A percentile compares a stretch with the other conserved stretches of the same genome.
These are phyloP conservation scores for Chymomyza costata DNA, from an alignment of 1,140 invertebrate species.

Conservation along the genomic window DNA sequence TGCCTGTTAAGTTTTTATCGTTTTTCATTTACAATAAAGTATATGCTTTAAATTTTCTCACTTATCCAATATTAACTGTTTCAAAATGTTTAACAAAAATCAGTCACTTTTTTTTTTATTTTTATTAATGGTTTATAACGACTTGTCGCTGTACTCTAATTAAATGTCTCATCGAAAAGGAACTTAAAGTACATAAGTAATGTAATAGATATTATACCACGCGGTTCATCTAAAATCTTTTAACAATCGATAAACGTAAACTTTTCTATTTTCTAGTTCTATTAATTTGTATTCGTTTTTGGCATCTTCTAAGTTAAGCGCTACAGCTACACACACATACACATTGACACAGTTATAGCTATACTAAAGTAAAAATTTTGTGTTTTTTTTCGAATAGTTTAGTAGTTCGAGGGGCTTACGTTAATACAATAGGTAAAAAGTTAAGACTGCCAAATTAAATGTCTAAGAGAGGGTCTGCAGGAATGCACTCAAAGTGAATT, in stretches of 20 bases:
- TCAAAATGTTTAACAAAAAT: slow-evolving; percentile 69
- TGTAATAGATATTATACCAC: slow-evolving; percentile 9
- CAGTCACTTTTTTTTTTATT: slow-evolving; percentile 53
- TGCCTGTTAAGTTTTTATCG: slow-evolving; percentile 55
- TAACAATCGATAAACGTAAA: slow-evolving; percentile 38
- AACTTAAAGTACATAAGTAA: slow-evolving; percentile 59
- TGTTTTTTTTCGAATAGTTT: background rate
- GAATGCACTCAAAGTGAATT: too few species aligned
- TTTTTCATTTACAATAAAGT: slow-evolving; percentile 59
- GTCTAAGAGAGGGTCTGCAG: too few species aligned
- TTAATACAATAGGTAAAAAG: slow-evolving; percentile 28
- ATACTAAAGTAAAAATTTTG: slow-evolving; percentile 17
- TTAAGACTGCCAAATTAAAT: slow-evolving; percentile 7
- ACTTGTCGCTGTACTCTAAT: slow-evolving; percentile 1
- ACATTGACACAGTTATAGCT: slow-evolving; percentile 48
- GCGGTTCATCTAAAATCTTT: slow-evolving; percentile 35
- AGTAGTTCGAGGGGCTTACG: slow-evolving; percentile 2
- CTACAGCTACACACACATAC: slow-evolving; percentile 39
- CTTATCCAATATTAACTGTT: slow-evolving; percentile 36
- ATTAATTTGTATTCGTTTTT: slow-evolving; percentile 29
- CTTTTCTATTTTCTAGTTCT: slow-evolving; percentile 2
- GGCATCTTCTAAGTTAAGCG: slow-evolving; percentile 49
- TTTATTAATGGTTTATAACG: slow-evolving; percentile 9
- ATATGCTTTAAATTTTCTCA: slow-evolving; percentile 34
- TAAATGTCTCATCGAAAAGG: slow-evolving; percentile 32